Percentiles rank a stretch among this genome's conserved stretches.
Evolutionary conservation across 2,113 vertebrate species (phyloP).

Genomic region (Spea bombifrons): DNA sequence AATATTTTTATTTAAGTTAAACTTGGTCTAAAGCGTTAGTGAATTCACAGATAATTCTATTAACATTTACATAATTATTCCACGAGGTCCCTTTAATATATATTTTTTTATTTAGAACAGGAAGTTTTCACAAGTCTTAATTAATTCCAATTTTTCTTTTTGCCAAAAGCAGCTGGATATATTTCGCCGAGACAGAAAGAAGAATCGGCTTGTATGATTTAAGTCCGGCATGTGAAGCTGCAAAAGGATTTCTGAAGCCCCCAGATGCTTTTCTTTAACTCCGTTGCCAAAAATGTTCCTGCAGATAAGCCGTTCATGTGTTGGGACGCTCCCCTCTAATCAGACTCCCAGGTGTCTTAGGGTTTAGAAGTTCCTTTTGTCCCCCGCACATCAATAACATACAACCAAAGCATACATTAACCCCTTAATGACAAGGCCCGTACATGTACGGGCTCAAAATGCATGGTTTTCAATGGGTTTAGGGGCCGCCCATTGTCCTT

Average conservation of each 20-base stretch:
- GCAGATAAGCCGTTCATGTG: neutral
- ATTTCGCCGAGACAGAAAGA: conserved; percentile 17
- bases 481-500: no score
- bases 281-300: neutral
- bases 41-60: no score
- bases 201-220: neutral
- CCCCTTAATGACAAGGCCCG: no score
- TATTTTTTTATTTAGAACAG: conserved; percentile 4
- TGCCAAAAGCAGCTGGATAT: conserved; percentile 26
- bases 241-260: neutral
- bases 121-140: conserved; percentile 21
- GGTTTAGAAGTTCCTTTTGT: neutral
- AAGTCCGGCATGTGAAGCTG: conserved; percentile 1
- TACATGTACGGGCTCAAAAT: no score
- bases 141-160: conserved; percentile 16
- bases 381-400: neutral
- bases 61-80: neutral
- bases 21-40: no score
- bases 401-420: neutral
- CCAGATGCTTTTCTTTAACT: neutral
- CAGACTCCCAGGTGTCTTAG: neutral
- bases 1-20: no score
- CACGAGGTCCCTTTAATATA: neutral
- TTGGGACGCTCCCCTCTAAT: neutral
- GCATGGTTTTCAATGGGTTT: no score